Conservation (phyloP, 2,113 vertebrate genomes). For the Rhinichthys klamathensis region DNA sequence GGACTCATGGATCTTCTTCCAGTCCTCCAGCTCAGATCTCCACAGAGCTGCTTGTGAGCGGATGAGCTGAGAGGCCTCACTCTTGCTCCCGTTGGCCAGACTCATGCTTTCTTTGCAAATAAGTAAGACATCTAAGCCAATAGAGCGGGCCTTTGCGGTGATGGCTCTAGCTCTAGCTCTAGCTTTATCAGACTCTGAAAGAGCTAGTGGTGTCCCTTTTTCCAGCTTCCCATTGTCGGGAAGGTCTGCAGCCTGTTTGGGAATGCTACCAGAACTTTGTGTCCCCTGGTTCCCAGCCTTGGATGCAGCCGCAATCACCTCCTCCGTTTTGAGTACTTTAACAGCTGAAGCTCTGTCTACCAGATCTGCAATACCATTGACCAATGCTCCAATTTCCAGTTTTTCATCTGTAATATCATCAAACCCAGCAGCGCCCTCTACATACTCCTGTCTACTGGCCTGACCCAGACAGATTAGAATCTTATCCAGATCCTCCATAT, state of each 20-base stretch:
- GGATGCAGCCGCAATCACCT: slow-evolving; percentile 12
- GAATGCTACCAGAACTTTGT: slow-evolving; percentile 45
- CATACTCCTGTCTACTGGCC: not conserved
- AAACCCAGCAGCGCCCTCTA: not conserved
- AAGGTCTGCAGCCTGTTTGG: slow-evolving; percentile 57
- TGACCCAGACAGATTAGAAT: slow-evolving; percentile 39
- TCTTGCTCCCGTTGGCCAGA: slow-evolving; percentile 61
- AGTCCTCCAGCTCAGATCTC: slow-evolving; percentile 55
- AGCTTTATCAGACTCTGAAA: slow-evolving; percentile 51
- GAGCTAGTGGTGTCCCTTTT: slow-evolving; percentile 57
- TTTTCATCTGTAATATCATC: not conserved
- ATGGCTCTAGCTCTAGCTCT: slow-evolving; percentile 57
- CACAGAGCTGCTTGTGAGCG: slow-evolving; percentile 55
- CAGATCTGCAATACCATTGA: slow-evolving; percentile 44
- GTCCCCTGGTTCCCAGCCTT: slow-evolving; percentile 49
- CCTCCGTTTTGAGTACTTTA: slow-evolving; percentile 31
- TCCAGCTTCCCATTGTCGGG: slow-evolving; percentile 61
- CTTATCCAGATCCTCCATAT: slow-evolving; percentile 53
- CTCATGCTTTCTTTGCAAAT: slow-evolving; percentile 62
- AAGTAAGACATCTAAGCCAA: slow-evolving; percentile 62
- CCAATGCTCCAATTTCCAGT: not conserved
- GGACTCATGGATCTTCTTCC: slow-evolving; percentile 53
- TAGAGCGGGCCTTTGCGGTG: slow-evolving; percentile 55
- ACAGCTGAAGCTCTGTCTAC: slow-evolving; percentile 49
- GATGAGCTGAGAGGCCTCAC: slow-evolving; percentile 54